phyloP scores from a whole-genome alignment of 92 coral and sea anemone genomes.

The Meandrina meandrites region DNA sequence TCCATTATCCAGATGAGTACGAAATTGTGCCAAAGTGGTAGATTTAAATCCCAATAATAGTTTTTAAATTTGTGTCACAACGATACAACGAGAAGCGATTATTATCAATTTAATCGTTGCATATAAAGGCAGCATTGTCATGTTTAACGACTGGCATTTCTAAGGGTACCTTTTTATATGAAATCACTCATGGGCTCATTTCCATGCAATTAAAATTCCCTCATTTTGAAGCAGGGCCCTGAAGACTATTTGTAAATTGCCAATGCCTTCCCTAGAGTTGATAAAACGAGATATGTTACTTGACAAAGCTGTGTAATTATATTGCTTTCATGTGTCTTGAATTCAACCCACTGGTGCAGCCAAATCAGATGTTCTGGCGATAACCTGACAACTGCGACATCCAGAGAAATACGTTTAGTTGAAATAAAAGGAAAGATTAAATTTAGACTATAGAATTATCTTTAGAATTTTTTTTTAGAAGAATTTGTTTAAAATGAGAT shows the following conservation, averaged over 20 bases:
- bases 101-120: no score
- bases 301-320: not conserved
- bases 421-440: no score
- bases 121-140: not conserved
- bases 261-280: not conserved
- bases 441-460: no score
- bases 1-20: no score
- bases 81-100: not conserved
- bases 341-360: not conserved
- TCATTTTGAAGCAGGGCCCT: not conserved
- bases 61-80: not conserved
- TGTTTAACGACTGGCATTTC: not conserved
- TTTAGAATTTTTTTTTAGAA: no score
- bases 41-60: not conserved
- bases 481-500: not conserved
- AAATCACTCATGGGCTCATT: not conserved
- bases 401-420: not conserved
- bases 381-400: not conserved
- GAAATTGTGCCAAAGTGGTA: no score
- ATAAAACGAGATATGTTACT: not conserved
- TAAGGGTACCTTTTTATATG: no score
- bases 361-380: not conserved
- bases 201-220: not conserved
- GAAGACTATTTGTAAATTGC: not conserved
- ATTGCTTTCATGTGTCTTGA: not conserved